Evolutionary conservation across 2,888 invertebrate species (phyloP).

Genomic region (Mongoloraphidia duomilia): DNA sequence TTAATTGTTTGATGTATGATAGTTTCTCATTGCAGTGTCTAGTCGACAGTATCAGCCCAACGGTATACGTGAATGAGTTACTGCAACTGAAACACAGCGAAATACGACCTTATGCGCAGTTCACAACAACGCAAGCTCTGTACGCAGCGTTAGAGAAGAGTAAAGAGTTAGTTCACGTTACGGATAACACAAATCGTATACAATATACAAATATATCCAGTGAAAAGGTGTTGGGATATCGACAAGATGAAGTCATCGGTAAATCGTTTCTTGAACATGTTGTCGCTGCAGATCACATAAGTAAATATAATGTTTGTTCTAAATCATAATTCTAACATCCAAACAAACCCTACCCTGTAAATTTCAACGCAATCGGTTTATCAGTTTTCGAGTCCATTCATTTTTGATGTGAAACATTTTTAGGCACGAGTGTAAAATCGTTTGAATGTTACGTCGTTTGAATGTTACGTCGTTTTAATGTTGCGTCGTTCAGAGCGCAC

Average conservation of each 20-base stretch:
- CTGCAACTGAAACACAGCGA: slow-evolving; percentile 68
- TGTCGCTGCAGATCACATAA: slow-evolving; percentile 8
- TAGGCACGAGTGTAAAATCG: no score
- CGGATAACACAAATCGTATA: slow-evolving; percentile 70
- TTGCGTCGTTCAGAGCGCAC: no score
- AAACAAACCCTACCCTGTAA: slow-evolving; percentile 33
- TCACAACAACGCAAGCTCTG: slow-evolving; percentile 65
- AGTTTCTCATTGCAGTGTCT: slow-evolving; percentile 37
- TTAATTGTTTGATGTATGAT: no score
- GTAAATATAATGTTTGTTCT: no score
- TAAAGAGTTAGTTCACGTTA: slow-evolving; percentile 74
- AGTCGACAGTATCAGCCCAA: slow-evolving; percentile 47
- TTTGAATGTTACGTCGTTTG: no score
- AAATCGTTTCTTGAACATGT: slow-evolving; percentile 40
- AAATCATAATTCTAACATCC: no score
- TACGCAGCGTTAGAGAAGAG: slow-evolving; percentile 77
- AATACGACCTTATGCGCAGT: slow-evolving; percentile 58
- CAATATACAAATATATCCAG: slow-evolving; percentile 81
- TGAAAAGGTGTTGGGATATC: slow-evolving; percentile 66
- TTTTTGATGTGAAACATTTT: no score
- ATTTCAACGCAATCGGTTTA: slow-evolving; percentile 39
- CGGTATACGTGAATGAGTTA: slow-evolving; percentile 52
- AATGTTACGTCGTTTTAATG: no score
- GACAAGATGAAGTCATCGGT: slow-evolving; percentile 45
- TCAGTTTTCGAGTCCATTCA: no score